Conservation (phyloP, 2,888 invertebrate species). For the Phaonia tiefii region DNA sequence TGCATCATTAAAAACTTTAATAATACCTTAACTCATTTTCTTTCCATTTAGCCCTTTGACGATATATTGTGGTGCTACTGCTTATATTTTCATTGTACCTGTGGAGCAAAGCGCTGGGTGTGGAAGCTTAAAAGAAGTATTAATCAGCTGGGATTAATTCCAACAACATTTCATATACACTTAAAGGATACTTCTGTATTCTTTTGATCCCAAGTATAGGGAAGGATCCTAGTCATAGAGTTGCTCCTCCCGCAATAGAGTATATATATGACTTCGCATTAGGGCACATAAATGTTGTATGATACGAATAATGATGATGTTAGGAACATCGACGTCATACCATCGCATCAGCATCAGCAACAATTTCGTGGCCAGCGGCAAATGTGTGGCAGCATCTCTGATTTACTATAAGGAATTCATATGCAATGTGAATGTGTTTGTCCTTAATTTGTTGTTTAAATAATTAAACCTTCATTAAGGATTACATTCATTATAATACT, state of each 20-base stretch:
- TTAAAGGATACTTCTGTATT: too few species aligned
- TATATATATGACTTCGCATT: background rate
- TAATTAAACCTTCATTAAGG: conserved; percentile 34
- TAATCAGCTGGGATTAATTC: conserved; percentile 60
- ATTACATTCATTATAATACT: conserved; percentile 5
- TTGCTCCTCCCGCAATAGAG: background rate
- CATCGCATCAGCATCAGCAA: too few species aligned
- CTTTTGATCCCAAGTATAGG: too few species aligned
- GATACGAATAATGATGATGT: background rate
- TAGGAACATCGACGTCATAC: background rate
- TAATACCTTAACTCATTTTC: conserved; percentile 29
- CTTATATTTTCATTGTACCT: too few species aligned
- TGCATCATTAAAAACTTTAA: conserved; percentile 56
- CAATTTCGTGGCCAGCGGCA: conserved; percentile 1
- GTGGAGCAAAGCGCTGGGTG: too few species aligned
- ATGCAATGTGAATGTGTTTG: background rate
- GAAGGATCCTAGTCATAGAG: background rate
- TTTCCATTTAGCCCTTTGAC: conserved; percentile 4
- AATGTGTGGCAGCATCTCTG: conserved; percentile 3
- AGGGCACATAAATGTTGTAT: background rate
- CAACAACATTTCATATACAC: conserved; percentile 24
- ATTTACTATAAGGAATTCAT: too few species aligned
- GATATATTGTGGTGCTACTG: background rate
- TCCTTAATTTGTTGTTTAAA: conserved; percentile 27
- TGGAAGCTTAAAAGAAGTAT: too few species aligned